Base-by-base conservation (phyloP, 2,888 invertebrate species). In the Agriotes lineatus region DNA sequence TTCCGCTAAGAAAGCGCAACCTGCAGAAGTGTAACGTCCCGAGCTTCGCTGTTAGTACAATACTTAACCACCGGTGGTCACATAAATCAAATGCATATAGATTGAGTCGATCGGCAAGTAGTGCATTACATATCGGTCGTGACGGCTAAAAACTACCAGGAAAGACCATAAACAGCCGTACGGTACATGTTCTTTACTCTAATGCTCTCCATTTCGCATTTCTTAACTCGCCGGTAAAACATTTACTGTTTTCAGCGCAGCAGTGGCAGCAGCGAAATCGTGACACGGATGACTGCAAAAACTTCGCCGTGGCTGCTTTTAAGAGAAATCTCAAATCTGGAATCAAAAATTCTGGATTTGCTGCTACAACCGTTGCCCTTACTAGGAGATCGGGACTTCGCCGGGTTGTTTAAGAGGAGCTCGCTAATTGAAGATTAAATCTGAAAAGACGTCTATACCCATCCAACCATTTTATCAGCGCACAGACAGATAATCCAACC, bases 81-180 rank as follows among this genome's bases (percentile, higher is more conserved):
- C 77, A 81, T 82, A 82, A 82, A 82, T 82, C 81, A 82, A 77
- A 77, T 74, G 71, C 76, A 77, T 75, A 79, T 79, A 78, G 79
- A 79, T 75, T 75, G 75, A 76, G 78, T 78, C 75, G 81, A 81
- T 79, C 79, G 79, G 80, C 79, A 80, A 80, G 80, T 81, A 78
- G 79, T 80, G 80, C 80, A 79, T 75, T 79, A 82, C 81, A 81
- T 79, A 81, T 78, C 78, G 80, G 79, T 82, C 81, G 82, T 81
- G 82, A 81, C 79, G 77, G 70, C 74, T 80, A 75, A 79, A 81
- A 81, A 81, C 80, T 80, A 82, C 80, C 79, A 80, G 81, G 81
- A 79, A 80, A 79, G 77, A 74, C 76, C 71, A 77, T 76, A 76
- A 76, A 76, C 74, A 74, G 73, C 64, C 71, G 69, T 57, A 72